phyloP scores from a whole-genome alignment of 2,888 invertebrate species.

The Anticlea derivata region DNA sequence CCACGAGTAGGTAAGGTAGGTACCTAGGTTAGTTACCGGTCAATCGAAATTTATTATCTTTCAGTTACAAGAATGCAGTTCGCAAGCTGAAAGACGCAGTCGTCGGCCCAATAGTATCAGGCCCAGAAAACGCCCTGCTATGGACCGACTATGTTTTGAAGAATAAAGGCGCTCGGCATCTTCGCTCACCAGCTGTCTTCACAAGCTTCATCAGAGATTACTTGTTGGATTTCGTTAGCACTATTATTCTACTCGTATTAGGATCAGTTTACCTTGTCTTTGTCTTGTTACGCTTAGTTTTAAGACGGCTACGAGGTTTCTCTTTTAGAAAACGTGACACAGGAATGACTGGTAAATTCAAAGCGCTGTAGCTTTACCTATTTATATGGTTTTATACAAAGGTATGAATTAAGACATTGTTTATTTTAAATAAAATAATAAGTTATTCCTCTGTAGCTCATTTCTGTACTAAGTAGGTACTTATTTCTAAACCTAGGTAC shows the following conservation, averaged over 20 bases:
- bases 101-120: constrained; percentile 61
- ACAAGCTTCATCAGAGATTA: constrained; percentile 64
- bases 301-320: constrained; percentile 50
- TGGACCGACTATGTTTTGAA: constrained; percentile 82
- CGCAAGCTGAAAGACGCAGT: constrained; percentile 51
- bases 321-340: constrained; percentile 27
- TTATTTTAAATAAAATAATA: no score
- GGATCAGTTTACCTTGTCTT: constrained; percentile 42
- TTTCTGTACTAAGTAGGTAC: no score
- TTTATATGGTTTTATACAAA: neutral
- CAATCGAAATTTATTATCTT: no score
- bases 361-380: constrained; percentile 46
- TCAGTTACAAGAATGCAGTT: constrained; percentile 66
- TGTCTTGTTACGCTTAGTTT: constrained; percentile 43
- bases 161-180: constrained; percentile 68
- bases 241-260: constrained; percentile 40
- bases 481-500: no score
- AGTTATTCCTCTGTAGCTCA: no score
- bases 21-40: no score
- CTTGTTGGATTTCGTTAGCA: constrained; percentile 59
- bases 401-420: no score
- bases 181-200: constrained; percentile 70
- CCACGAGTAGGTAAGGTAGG: no score
- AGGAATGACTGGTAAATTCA: constrained; percentile 59
- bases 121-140: constrained; percentile 76